Evolutionary conservation across 2,888 invertebrate species (phyloP), one percentile per base, ranked within the genome.

Genomic region (Pseudoips prasinana): DNA sequence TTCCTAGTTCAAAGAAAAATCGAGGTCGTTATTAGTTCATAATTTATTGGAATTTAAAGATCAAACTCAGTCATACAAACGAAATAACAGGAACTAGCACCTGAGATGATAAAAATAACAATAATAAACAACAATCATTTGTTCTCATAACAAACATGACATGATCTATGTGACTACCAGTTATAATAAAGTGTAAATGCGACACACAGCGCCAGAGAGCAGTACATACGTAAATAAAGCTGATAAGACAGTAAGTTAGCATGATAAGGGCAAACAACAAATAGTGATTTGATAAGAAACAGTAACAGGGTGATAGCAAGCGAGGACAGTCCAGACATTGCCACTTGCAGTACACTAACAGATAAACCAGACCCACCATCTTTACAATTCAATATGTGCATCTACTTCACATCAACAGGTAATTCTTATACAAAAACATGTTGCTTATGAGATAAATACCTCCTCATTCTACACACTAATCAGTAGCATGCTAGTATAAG

Each of bases 31-130:
- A 10, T 1, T 22, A 17, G 22, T 31, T 23, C 23, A 39, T 33
- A 35, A 34, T 47, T 45, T 53, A 58, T 42, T 52, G 31, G 31
- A 46, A 44, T 44, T 36, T 24, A 32, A 39, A 53, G 34, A 47
- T 50, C 41, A 57, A 58, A 49, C 37, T 42, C 47, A 61, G 49
- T 52, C 39, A 54, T 52, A 58, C 51, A 53, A 57, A 56, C 39
- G n/a, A 47, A 44, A 36, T 46, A 56, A 58, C 56, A 62, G 61
- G 58, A 64, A 64, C 66, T 61, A 67, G 64, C 59, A 62, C 59
- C 62, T 59, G 51, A 61, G 22, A 50, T 47, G 47, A 48, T 38
- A 36, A 45, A 36, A 45, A 52, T 30, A 52, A 47, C 40, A 52
- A 46, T 36, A 33, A 45, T 55, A 55, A 35, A 40, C 36, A 58